Evolutionary conservation across 2,113 vertebrate species (phyloP).

Genomic region (Tympanuchus pallidicinctus): DNA sequence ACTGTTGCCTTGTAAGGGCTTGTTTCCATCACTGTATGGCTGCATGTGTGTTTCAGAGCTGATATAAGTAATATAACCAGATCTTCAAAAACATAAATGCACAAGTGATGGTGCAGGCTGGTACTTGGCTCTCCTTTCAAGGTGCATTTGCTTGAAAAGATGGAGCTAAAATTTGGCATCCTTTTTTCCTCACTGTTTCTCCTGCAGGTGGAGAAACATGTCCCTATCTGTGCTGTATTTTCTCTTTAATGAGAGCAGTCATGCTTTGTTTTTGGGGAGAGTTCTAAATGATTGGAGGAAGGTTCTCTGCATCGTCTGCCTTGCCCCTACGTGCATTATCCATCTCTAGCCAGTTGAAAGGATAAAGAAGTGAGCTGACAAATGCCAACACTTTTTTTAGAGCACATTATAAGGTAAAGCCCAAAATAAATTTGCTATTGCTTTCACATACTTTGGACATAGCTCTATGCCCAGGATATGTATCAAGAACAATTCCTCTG

Average conservation of each 20-base stretch:
- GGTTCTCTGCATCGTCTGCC: not conserved
- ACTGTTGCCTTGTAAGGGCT: not conserved
- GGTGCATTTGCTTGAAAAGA: not conserved
- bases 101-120: not conserved
- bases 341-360: not conserved
- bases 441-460: constrained; percentile 24
- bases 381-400: not conserved
- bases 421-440: not conserved
- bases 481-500: constrained; percentile 3
- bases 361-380: not conserved
- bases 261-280: not conserved
- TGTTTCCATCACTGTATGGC: not conserved
- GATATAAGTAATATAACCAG: not conserved
- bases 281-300: not conserved
- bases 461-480: constrained; percentile 28
- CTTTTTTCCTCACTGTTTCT: not conserved
- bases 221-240: not conserved
- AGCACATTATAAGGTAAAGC: constrained; percentile 4
- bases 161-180: not conserved
- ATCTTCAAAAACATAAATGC: not conserved
- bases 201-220: not conserved
- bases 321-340: not conserved
- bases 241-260: not conserved
- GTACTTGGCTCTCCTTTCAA: not conserved
- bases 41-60: not conserved